Base-by-base conservation (phyloP, 2,888 invertebrate species). In the Hirtodrosophila confusa region DNA sequence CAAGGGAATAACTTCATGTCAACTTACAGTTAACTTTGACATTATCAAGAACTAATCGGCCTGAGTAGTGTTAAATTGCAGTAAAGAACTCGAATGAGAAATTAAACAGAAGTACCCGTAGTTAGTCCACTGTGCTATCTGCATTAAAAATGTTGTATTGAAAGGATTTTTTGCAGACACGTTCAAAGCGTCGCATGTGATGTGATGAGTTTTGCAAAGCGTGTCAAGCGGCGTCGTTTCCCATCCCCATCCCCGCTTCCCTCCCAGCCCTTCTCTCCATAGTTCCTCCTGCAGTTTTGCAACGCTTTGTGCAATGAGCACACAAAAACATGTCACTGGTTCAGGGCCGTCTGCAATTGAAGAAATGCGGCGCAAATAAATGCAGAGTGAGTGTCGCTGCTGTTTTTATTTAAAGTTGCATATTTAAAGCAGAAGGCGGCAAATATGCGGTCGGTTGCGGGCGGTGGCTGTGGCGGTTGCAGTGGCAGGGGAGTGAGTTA, bases 281-380 rank as follows among this genome's bases (percentile, higher is more conserved):
- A 47, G 64, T 58, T 41, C 48, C 1, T 23, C 11, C 5, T 50
- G 50, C 64, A 45, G 36, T 48, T 49, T 44, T 33, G 37, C 29
- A 17, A 35, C 55, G 29, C 49, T 33, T 57, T 51, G 7, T 36
- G 56, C 44, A 47, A 51, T 50, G 44, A 39, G 40, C 33, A 51
- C 51, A 33, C 17, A 40, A 60, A 88, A 86, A 86, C 72, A 84
- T 84, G 83, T 88, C 80, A 84, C 77, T 84, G 75, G 88, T 86
- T 84, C 84, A 86, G 80, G 88, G 85, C 48, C 87, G 63, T 53
- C 56, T 58, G 54, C 79, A 56, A 66, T 71, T 63, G 53, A 64
- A 49, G 56, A 63, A 69, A 65, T 47, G 75, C 68, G 57, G 29
- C 49, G 75, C 51, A 80, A 87, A 87, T 69, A 50, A 57, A 80